A percentile compares a stretch with the other conserved stretches of the same genome.
Conservation (phyloP, 2,113 vertebrate species). For the Otus sunia region DNA sequence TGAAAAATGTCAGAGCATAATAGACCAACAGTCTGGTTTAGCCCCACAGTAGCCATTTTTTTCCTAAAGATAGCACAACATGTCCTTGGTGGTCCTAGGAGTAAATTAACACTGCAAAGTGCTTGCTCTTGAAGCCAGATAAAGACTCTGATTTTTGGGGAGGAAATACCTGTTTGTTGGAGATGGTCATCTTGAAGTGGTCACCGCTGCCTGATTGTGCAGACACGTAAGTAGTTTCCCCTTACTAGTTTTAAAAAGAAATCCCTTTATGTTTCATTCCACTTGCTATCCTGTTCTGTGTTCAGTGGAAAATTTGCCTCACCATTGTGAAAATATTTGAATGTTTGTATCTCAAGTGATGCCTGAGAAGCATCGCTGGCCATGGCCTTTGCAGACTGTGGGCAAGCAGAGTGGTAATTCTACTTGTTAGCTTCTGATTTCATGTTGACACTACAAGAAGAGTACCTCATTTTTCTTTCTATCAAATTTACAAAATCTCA, state of each 20-base stretch:
- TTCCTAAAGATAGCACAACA: background rate
- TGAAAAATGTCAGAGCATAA: background rate
- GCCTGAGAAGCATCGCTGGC: background rate
- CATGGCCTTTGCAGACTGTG: accelerated
- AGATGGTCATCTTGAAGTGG: background rate
- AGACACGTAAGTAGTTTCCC: background rate
- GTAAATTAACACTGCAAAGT: background rate
- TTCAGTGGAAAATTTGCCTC: background rate
- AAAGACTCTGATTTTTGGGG: background rate
- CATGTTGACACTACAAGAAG: accelerated
- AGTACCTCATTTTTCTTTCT: background rate
- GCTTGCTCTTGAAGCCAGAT: background rate
- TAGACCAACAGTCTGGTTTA: background rate
- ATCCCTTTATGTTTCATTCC: background rate
- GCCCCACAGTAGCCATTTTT: background rate
- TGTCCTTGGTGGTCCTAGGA: background rate
- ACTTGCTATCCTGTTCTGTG: background rate
- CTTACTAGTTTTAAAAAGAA: background rate
- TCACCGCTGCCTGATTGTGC: background rate
- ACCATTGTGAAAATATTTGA: background rate
- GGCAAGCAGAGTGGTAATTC: background rate
- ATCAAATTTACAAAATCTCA: background rate
- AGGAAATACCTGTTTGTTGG: background rate
- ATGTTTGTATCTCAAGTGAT: background rate
- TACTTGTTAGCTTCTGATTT: background rate